Evolutionary conservation across 2,888 invertebrate genomes (phyloP).

Genomic region (Dromius quadrimaculatus): DNA sequence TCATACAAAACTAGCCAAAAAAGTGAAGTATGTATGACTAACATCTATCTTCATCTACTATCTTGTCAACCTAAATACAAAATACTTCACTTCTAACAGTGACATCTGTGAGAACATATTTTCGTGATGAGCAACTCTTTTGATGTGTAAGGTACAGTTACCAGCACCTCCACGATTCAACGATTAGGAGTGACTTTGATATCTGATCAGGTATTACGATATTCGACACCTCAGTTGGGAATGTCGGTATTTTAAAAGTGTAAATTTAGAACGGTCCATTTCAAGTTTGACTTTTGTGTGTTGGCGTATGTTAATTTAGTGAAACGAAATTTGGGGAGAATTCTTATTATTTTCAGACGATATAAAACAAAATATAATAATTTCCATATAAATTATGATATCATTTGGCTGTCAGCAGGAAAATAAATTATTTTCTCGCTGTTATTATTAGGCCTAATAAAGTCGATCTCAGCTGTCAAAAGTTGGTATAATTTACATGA

Average conservation of each 20-base stretch:
- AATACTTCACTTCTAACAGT: neutral
- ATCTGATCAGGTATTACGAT: constrained; percentile 33
- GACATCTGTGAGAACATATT: constrained; percentile 19
- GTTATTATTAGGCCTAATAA: constrained; percentile 22
- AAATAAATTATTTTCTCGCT: constrained; percentile 17
- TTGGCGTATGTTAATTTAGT: constrained; percentile 38
- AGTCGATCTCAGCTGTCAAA: constrained; percentile 10
- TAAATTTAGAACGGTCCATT: constrained; percentile 33
- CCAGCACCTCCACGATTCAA: constrained; percentile 7
- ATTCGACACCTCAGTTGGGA: constrained; percentile 33
- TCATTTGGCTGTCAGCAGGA: constrained; percentile 1
- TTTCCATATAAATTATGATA: constrained; percentile 12
- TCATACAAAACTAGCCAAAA: too few relatives aligned
- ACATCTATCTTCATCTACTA: too few relatives aligned
- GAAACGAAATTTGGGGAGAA: too few relatives aligned
- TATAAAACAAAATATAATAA: constrained; percentile 12
- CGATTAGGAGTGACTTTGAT: constrained; percentile 24
- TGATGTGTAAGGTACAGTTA: constrained; percentile 27
- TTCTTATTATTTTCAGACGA: too few relatives aligned
- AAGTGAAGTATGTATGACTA: too few relatives aligned
- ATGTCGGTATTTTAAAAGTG: constrained; percentile 36
- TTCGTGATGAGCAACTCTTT: constrained; percentile 22
- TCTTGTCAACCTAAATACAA: too few relatives aligned
- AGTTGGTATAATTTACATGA: constrained; percentile 24
- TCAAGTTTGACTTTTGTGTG: constrained; percentile 18